Base-by-base conservation (phyloP, 2,888 invertebrate species). In the Trichogramma evanescens region DNA sequence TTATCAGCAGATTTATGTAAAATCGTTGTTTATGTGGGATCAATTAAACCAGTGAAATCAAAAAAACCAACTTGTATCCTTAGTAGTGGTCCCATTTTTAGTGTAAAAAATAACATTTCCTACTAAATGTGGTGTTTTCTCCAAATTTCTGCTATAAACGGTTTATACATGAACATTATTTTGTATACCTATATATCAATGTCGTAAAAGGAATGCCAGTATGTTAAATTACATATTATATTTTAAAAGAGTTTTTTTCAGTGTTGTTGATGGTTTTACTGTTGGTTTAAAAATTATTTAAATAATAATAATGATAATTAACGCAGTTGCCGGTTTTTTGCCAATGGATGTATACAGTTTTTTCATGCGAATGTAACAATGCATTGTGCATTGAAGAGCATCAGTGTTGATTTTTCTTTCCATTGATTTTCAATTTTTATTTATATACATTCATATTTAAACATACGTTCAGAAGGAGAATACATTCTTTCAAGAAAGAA, bases 121-220 rank as follows among this genome's bases (percentile, higher is more conserved):
- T 8, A 43, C 9, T 40, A 60, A 46, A 70, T 77, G 76, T 77
- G 74, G 70, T 78, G 75, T 76, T 69, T 66, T 69, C 66, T 26
- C 68, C 69, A 64, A 69, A 70, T 70, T 63, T 64, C 43, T 70
- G 69, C 67, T 68, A 68, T 68, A 68, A 67, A 67, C 65, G 62
- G 71, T 68, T 63, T 58, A 54, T 53, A 55, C 53, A 50, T 40
- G 56, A 61, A 58, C 54, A 52, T 55, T 50, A 56, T 58, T 68
- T 61, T 66, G 63, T 67, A 66, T 66, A 70, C 56, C 65, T 68
- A 69, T 68, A 65, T 71, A 71, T 75, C 67, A 68, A 66, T 75
- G 74, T 74, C 71, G 72, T 74, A 71, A 26, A 26, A 70, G 70
- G 70, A 74, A 74, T 73, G 74, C 73, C 71, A 72, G 71, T 69